Evolutionary conservation across 1,140 invertebrate species (phyloP), one percentile per base, ranked within the genome.

Genomic region (Bombus fervidus): DNA sequence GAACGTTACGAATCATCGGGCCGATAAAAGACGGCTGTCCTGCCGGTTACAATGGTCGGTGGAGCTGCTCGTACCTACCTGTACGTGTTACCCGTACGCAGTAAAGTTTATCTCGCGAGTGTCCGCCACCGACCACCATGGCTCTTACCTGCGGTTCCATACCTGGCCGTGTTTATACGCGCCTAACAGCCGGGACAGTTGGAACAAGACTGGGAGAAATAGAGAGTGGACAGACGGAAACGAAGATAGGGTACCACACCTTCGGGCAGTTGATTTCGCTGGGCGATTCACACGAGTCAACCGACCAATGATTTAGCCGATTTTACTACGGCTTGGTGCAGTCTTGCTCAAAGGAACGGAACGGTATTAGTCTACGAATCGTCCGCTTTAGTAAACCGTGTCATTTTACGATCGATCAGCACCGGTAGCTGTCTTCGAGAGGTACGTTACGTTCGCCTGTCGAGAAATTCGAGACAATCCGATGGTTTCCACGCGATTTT

Each of bases 1-100:
- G 89, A 93, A 93, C 91, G 89, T 93, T 91, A 91, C 89, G 92
- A 93, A 94, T 94, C 91, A 93, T 93, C 91, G 90, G 83, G 83
- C 71, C 86, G 92, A 94, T 93, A 94, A 91, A 90, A 85, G 88
- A 91, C 92, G 90, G 83, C 85, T 93, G 89, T 92, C 91, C 62
- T 47, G 83, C 72, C 76, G 71, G 62, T 89, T 69, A 77, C 87
- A 83, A 83, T 75, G 80, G 77, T 62, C 68, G 43, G 66, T 47
- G 1, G 10, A 53, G 5, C 57, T 53, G 69, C 84, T 81, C 64
- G 76, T 86, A 75, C 81, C 76, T 80, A 89, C 87, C 80, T 89
- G 85, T 91, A 91, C 91, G 91, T 90, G 92, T 93, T 91, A 87
- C 90, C 86, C 91, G 90, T 89, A 89, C 89, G 90, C 89, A 92